Evolutionary conservation across 2,113 vertebrate species (phyloP).

Genomic region (Mesitornis unicolor): DNA sequence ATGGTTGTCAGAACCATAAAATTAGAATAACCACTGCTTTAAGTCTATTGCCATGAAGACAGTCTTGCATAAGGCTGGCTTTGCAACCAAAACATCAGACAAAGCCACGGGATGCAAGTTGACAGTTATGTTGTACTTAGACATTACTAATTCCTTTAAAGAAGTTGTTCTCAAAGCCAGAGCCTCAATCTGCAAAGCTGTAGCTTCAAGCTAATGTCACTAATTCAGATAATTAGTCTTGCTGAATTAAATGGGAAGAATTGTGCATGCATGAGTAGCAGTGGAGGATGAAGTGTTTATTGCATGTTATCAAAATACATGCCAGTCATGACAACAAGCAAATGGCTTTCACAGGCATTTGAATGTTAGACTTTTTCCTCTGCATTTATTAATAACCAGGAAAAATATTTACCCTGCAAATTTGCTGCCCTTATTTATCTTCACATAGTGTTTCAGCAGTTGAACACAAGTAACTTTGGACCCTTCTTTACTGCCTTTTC

Average conservation of each 20-base stretch:
- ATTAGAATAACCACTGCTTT: neutral
- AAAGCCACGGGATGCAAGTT: neutral
- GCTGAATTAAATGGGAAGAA: constrained; percentile 51
- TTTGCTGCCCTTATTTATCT: neutral
- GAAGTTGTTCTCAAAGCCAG: constrained; percentile 15
- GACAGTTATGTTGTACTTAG: constrained; percentile 13
- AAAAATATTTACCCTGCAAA: neutral
- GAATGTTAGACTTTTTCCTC: neutral
- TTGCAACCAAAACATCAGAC: neutral
- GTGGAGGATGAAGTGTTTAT: constrained; percentile 3
- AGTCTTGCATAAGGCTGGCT: neutral
- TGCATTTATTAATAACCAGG: neutral
- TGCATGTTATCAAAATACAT: neutral
- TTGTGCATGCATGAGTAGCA: neutral
- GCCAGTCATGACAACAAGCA: neutral
- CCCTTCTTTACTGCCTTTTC: neutral
- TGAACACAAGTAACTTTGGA: neutral
- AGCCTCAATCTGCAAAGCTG: neutral
- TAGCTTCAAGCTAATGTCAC: constrained; percentile 40
- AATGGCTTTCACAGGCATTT: neutral
- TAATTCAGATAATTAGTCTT: constrained; percentile 61
- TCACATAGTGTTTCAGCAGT: neutral
- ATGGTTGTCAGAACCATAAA: neutral
- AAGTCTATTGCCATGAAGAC: neutral
- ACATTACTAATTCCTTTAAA: constrained; percentile 53